These are phyloP conservation scores for Eclectus roratus DNA, from an alignment of 2,113 vertebrate species.

Conservation along the genomic window DNA sequence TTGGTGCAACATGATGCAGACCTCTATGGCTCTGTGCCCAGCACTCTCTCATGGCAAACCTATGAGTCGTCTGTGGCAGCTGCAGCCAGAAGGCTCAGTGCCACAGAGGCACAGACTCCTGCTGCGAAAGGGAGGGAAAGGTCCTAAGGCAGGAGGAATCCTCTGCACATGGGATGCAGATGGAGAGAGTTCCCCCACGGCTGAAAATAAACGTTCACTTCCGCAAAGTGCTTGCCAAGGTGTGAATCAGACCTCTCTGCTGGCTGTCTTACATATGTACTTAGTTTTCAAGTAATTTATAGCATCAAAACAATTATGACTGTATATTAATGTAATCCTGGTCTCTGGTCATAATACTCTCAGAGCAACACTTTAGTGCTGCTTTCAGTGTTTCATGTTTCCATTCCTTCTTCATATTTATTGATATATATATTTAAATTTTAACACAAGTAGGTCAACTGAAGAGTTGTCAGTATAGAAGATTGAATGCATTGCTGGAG, in stretches of 20 bases:
- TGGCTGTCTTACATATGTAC: background rate
- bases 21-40: background rate
- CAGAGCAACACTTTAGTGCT: background rate
- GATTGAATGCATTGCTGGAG: background rate
- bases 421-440: background rate
- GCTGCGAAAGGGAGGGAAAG: background rate
- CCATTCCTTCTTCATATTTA: background rate
- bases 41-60: background rate
- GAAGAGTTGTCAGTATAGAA: background rate
- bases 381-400: background rate
- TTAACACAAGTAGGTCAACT: background rate
- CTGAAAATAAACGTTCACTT: background rate
- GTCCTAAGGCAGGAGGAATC: background rate
- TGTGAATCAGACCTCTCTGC: background rate
- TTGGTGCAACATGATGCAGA: background rate
- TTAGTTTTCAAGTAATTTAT: background rate
- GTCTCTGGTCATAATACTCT: background rate
- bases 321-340: background rate
- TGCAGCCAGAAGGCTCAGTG: background rate
- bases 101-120: background rate
- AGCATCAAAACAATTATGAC: background rate
- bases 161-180: background rate
- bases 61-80: fast-evolving
- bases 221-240: background rate
- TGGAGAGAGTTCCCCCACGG: background rate